Conservation (phyloP, 2,888 invertebrate genomes). For the Amblyteles armatorius region DNA sequence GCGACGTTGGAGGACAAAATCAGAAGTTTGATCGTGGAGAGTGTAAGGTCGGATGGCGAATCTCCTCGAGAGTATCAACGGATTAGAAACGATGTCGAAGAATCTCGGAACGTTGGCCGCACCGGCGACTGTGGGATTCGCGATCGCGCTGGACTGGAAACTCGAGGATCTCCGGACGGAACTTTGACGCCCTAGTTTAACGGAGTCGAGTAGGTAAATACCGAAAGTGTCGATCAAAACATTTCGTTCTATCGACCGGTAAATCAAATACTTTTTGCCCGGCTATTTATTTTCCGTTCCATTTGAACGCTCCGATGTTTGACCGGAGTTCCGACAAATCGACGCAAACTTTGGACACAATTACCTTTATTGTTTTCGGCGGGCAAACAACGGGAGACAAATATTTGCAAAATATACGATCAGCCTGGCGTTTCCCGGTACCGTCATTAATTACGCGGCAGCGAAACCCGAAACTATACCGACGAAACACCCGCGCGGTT, state of each 20-base stretch:
- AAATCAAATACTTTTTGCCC: not conserved
- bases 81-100: conserved; percentile 47
- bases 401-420: not conserved
- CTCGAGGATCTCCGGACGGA: conserved; percentile 28
- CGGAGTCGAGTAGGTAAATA: conserved; percentile 65
- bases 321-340: not conserved
- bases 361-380: not conserved
- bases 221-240: not conserved
- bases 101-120: conserved; percentile 49
- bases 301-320: not conserved
- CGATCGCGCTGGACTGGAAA: conserved; percentile 43
- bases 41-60: not conserved
- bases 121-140: conserved; percentile 40
- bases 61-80: not conserved
- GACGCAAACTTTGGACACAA: not conserved
- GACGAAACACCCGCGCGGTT: conserved; percentile 62
- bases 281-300: not conserved
- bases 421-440: conserved; percentile 2
- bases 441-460: conserved; percentile 56
- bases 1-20: not conserved
- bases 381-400: not conserved
- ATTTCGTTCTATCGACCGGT: not conserved
- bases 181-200: conserved; percentile 51
- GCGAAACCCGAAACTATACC: conserved; percentile 41
- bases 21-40: not conserved